Conservation (phyloP, 2,888 invertebrate species). For the Tenthredo amoena region DNA sequence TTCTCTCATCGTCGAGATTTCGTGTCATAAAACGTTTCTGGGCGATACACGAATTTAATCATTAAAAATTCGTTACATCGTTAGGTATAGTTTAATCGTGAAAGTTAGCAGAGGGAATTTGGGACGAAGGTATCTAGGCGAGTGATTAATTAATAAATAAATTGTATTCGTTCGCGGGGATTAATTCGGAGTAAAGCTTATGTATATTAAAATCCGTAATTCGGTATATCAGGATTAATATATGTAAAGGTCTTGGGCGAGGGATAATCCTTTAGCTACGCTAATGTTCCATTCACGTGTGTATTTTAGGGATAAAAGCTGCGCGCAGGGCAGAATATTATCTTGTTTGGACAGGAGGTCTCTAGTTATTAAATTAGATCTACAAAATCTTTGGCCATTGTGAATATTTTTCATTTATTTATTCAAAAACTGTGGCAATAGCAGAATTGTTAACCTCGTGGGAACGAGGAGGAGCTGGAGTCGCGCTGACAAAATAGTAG, state of each 20-base stretch:
- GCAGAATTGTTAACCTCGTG: background rate
- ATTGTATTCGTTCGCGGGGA: constrained; percentile 12
- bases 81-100: background rate
- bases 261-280: constrained; percentile 65
- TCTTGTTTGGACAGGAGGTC: constrained; percentile 65
- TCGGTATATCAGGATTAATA: constrained; percentile 71
- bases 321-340: constrained; percentile 66
- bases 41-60: background rate
- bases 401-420: background rate
- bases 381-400: background rate
- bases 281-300: constrained; percentile 58
- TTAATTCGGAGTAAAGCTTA: constrained; percentile 36
- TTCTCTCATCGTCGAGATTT: background rate
- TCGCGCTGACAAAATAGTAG: background rate
- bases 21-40: background rate
- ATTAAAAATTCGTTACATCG: background rate
- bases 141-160: constrained; percentile 16
- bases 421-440: background rate
- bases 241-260: constrained; percentile 50
- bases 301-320: constrained; percentile 64
- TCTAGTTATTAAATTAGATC: constrained; percentile 41
- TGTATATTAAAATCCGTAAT: constrained; percentile 53
- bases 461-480: background rate
- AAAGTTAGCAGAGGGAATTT: background rate
- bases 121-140: background rate